Percentiles rank a stretch among this genome's conserved stretches.
These are phyloP conservation scores for Crocidura indochinensis DNA, from an alignment of 2,797 vertebrate species.

Conservation along the genomic window DNA sequence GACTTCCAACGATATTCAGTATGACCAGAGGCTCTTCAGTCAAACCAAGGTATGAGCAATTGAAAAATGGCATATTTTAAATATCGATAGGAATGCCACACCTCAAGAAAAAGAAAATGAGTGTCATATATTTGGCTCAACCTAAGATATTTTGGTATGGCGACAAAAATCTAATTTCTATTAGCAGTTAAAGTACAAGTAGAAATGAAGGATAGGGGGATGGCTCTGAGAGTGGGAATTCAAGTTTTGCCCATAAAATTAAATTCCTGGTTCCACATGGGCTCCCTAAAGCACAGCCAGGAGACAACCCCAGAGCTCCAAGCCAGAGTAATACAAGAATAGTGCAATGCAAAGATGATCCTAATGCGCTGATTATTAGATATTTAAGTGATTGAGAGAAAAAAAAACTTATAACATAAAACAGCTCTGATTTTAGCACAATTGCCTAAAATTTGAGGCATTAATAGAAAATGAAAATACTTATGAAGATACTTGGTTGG, in stretches of 20 bases:
- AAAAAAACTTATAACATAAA: too few relatives aligned
- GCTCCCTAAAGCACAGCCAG: too few relatives aligned
- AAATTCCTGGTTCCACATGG: too few relatives aligned
- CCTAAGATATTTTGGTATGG: slow-evolving; percentile 17
- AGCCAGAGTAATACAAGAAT: too few relatives aligned
- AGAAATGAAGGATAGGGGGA: background rate
- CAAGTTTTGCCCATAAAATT: too few relatives aligned
- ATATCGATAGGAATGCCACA: background rate
- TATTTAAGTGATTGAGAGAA: too few relatives aligned
- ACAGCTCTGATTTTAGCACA: slow-evolving; percentile 51
- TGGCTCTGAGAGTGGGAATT: too few relatives aligned
- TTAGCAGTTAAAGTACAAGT: slow-evolving; percentile 3
- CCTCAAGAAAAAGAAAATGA: slow-evolving; percentile 11
- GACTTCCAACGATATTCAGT: slow-evolving; percentile 94
- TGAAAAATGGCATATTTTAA: background rate
- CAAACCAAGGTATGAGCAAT: slow-evolving; percentile 91
- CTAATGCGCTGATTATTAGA: too few relatives aligned
- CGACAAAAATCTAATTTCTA: background rate
- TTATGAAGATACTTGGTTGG: slow-evolving; percentile 4
- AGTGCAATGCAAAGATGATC: too few relatives aligned
- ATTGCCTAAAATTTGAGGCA: slow-evolving; percentile 6
- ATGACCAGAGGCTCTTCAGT: slow-evolving; percentile 89
- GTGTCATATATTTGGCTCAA: slow-evolving; percentile 2
- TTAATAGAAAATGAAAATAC: slow-evolving; percentile 53
- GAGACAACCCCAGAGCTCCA: too few relatives aligned